A percentile compares a stretch with the other conserved stretches of the same genome.
Evolutionary conservation across 2,797 vertebrate species (phyloP).

Genomic region (Leuciscus waleckii): DNA sequence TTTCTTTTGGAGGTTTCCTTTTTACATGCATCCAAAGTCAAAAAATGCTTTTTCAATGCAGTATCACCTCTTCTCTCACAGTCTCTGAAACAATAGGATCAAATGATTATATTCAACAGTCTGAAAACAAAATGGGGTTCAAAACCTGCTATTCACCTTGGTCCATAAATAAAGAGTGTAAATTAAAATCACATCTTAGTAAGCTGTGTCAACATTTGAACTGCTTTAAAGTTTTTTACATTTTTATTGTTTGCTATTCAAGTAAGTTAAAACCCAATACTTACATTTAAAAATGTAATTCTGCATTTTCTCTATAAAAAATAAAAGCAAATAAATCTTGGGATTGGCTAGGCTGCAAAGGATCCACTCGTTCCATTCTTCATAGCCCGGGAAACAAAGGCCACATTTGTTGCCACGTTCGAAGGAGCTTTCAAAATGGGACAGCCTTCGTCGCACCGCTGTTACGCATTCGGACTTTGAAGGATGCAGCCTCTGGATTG

Average conservation of each 20-base stretch:
- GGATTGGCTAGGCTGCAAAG: too few relatives aligned
- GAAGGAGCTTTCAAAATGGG: too few relatives aligned
- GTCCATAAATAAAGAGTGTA: background rate
- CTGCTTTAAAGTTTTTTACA: background rate
- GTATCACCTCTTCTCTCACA: background rate
- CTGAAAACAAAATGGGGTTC: too few relatives aligned
- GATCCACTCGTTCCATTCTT: background rate
- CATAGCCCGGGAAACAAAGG: background rate
- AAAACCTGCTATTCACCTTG: background rate
- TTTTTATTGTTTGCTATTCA: background rate
- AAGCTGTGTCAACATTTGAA: background rate
- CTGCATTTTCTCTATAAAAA: background rate
- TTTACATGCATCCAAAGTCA: background rate
- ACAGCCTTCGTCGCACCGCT: background rate
- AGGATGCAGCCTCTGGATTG: background rate
- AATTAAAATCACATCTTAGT: background rate
- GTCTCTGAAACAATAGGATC: background rate
- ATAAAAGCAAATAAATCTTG: background rate
- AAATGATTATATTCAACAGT: too few relatives aligned
- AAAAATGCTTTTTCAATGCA: background rate
- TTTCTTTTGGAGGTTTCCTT: background rate
- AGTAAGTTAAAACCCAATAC: too few relatives aligned
- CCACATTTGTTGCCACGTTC: background rate
- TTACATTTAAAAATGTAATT: background rate
- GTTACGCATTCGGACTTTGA: background rate